These are phyloP conservation scores for Otocyon megalotis DNA, from an alignment of 2,113 vertebrate genomes.

Conservation along the genomic window DNA sequence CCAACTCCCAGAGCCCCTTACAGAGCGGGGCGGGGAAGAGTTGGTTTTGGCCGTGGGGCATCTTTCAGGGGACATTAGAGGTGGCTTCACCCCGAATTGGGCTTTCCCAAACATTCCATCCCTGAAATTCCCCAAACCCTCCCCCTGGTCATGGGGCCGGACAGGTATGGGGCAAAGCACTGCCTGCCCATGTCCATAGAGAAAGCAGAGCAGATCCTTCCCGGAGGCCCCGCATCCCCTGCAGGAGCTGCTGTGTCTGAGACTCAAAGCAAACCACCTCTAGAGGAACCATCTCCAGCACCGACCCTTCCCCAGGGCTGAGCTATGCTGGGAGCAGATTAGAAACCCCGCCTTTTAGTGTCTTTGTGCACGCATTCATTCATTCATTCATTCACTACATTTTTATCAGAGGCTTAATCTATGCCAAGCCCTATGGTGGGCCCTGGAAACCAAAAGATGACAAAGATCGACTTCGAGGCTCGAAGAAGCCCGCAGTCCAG, in stretches of 20 bases:
- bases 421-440: neutral
- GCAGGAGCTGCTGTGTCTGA: neutral
- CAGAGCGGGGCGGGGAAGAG: neutral
- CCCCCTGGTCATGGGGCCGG: neutral
- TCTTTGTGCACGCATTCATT: neutral
- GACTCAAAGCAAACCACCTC: neutral
- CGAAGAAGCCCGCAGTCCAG: neutral
- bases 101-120: neutral
- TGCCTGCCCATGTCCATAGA: neutral
- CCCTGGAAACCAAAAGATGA: neutral
- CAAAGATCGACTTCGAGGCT: neutral
- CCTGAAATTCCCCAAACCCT: conserved; percentile 23
- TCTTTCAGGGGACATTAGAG: neutral
- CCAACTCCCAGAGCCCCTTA: neutral
- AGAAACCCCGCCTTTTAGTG: neutral
- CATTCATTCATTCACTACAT: neutral
- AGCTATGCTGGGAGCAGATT: neutral
- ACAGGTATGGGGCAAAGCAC: neutral
- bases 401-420: neutral
- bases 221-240: neutral
- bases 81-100: neutral
- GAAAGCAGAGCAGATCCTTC: neutral
- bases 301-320: neutral
- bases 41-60: neutral
- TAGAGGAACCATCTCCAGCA: fast-evolving